A percentile compares a stretch with the other conserved stretches of the same genome.
These are phyloP conservation scores for Scatophagus argus DNA, from an alignment of 2,113 vertebrate genomes.

Conservation along the genomic window DNA sequence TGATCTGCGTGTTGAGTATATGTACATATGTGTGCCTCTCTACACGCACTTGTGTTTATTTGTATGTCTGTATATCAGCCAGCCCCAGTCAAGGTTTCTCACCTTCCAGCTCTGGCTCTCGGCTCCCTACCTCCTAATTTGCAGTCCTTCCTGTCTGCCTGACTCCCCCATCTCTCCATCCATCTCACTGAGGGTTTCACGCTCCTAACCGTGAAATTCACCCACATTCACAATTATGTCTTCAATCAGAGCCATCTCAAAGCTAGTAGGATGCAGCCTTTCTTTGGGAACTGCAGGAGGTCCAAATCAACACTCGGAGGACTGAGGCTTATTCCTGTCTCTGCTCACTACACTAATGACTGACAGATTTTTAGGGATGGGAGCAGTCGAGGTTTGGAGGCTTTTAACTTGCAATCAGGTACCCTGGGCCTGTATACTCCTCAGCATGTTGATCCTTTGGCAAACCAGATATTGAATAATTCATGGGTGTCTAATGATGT, in stretches of 20 bases:
- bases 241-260: conserved; percentile 81
- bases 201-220: conserved; percentile 82
- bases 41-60: conserved; percentile 1
- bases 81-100: conserved; percentile 33
- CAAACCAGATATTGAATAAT: conserved; percentile 80
- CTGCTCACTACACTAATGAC: conserved; percentile 65
- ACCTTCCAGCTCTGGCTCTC: conserved; percentile 35
- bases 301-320: conserved; percentile 68
- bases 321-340: conserved; percentile 46
- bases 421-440: conserved; percentile 59
- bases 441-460: conserved; percentile 74
- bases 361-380: conserved; percentile 67
- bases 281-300: conserved; percentile 67
- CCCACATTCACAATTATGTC: conserved; percentile 81
- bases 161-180: conserved; percentile 64
- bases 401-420: conserved; percentile 81
- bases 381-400: conserved; percentile 61
- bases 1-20: conserved; percentile 6
- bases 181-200: conserved; percentile 77
- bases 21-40: conserved; percentile 5
- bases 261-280: conserved; percentile 59
- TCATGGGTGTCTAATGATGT: conserved; percentile 80
- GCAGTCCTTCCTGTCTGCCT: conserved; percentile 44
- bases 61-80: conserved; percentile 23
- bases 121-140: conserved; percentile 63